Evolutionary conservation across 2,797 vertebrate species (phyloP).

Genomic region (Sphenopsis melanotis): DNA sequence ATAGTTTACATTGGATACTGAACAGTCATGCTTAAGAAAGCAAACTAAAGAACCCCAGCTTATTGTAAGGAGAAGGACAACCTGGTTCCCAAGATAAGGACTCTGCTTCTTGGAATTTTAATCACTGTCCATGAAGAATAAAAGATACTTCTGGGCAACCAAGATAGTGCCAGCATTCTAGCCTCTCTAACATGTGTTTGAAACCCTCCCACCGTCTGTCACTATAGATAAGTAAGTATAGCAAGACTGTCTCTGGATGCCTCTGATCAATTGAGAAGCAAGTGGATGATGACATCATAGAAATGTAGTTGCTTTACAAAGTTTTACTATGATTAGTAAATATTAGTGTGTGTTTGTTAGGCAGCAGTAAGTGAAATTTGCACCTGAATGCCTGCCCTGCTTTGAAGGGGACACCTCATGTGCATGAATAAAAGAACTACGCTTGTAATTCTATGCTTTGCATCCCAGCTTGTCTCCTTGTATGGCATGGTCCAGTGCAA

Average conservation of each 20-base stretch:
- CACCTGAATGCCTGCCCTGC: neutral
- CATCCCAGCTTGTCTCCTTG: neutral
- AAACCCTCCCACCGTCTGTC: neutral
- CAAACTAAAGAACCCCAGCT: neutral
- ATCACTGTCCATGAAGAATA: neutral
- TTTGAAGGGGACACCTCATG: neutral
- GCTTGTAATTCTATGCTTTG: neutral
- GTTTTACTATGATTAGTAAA: neutral
- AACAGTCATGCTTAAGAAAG: neutral
- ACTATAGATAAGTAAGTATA: neutral
- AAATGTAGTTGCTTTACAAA: neutral
- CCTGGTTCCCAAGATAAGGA: neutral
- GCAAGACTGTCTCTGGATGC: neutral
- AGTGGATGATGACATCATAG: neutral
- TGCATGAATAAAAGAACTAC: neutral
- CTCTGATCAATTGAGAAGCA: neutral
- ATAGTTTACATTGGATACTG: neutral
- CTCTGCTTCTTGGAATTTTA: neutral
- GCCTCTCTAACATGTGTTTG: neutral
- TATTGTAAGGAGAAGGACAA: neutral
- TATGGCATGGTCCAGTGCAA: neutral
- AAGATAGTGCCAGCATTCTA: neutral
- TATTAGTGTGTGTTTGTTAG: neutral
- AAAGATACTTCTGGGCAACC: neutral
- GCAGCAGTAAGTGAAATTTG: neutral